Evolutionary conservation across 1,140 invertebrate genomes (phyloP), one percentile per base, ranked within the genome.

Genomic region (Heliconius congener): DNA sequence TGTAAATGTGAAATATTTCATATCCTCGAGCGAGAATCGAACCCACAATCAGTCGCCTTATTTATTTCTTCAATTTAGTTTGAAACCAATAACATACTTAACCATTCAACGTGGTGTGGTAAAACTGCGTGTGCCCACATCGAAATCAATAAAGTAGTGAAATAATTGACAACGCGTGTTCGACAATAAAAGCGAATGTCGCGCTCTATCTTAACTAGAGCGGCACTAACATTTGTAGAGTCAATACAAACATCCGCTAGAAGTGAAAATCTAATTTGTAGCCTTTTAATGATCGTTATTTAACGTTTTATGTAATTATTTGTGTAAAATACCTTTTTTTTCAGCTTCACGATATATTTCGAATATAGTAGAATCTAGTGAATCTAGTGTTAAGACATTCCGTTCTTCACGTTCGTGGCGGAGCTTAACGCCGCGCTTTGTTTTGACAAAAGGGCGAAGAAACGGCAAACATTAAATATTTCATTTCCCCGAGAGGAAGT

Each of bases 211-310:
- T 30, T 66, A 30, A 66, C 27, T 27, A 66, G 60, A 66, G 60
- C 60, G 60, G 60, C 60, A 66, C 60, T 66, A 16, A 66, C 27
- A 66, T 27, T 30, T 66, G 60, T 30, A 66, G 60, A 66, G 60
- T 66, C 60, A 66, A 66, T 16, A 66, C 27, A 18, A 66, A 27
- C 5, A 57, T 30, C 11, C 11, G 23, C 23, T 27, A 30, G 30
- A 16, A 27, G 11, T 27, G 19, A 9, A 23, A 57, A 30, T 30
- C 23, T 66, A 27, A 30, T 30, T 66, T 13, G 23, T 27, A 27
- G 11, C 8, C 55, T 57, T 57, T n/a, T 60, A 60, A 60, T 23
- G 3, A 60, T 60, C 19, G 19, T 27, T 23, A 46, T 60, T 66
- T 23, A 27, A 66, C 2, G 60, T 57, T 57, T 23, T 11, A 23